Percentiles rank a stretch among this genome's conserved stretches.
These are phyloP conservation scores for Lordiphosa clarofinis DNA, from an alignment of 1,140 invertebrate genomes.

Conservation along the genomic window DNA sequence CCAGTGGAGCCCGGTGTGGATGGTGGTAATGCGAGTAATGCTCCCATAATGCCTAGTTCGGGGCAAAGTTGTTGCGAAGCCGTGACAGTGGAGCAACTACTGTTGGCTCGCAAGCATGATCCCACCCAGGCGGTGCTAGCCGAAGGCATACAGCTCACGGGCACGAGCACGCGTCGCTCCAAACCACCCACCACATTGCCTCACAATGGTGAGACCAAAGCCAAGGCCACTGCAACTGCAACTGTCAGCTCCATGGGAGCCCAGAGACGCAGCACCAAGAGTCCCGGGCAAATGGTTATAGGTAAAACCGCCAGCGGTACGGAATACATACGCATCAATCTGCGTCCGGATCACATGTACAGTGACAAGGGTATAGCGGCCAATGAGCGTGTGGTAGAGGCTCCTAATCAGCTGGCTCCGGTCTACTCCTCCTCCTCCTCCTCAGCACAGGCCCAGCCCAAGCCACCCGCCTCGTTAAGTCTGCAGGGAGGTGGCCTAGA, in stretches of 20 bases:
- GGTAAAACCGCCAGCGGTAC: conserved; percentile 80
- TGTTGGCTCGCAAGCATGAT: conserved; percentile 83
- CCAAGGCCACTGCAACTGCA: not conserved
- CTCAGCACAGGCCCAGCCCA: conserved; percentile 49
- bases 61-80: conserved; percentile 80
- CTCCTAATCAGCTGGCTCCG: conserved; percentile 68
- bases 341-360: conserved; percentile 85
- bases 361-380: conserved; percentile 80
- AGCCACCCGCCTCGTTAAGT: conserved; percentile 81
- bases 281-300: conserved; percentile 73
- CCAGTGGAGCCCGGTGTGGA: conserved; percentile 82
- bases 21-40: conserved; percentile 28
- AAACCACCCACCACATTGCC: conserved; percentile 34
- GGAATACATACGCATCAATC: conserved; percentile 84
- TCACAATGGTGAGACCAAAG: conserved; percentile 47
- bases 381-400: conserved; percentile 72
- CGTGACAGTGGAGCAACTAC: conserved; percentile 84
- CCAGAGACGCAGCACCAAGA: conserved; percentile 64
- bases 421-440: conserved; percentile 52
- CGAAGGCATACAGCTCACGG: conserved; percentile 79
- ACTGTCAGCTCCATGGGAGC: conserved; percentile 34
- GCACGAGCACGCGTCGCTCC: conserved; percentile 42
- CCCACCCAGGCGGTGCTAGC: conserved; percentile 82
- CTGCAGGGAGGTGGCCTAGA: conserved; percentile 64
- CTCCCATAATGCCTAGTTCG: conserved; percentile 54